Percentiles rank a stretch among this genome's conserved stretches.
Evolutionary conservation across 2,113 vertebrate species (phyloP).

Genomic region (Benitochromis conjunctus): DNA sequence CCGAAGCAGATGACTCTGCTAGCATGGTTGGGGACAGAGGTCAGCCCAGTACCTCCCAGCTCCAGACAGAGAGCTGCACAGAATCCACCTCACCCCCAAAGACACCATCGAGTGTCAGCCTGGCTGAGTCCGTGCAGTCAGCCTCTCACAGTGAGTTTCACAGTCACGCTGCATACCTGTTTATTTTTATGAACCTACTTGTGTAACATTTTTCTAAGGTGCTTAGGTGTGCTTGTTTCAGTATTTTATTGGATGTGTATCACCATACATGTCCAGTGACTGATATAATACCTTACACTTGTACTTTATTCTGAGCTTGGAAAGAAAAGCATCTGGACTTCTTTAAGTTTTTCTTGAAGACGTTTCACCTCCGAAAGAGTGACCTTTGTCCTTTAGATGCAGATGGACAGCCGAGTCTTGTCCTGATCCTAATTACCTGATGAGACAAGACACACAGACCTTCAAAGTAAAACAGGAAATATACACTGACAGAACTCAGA

Average conservation of each 20-base stretch:
- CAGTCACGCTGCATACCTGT: neutral
- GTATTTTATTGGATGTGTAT: neutral
- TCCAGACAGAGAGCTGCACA: conserved; percentile 32
- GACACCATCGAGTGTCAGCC: conserved; percentile 75
- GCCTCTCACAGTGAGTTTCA: conserved; percentile 72
- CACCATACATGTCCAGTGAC: neutral
- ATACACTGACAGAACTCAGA: no score
- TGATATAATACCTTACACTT: neutral
- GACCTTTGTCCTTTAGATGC: no score
- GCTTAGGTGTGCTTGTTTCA: neutral
- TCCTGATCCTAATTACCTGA: no score
- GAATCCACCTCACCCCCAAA: conserved; percentile 64
- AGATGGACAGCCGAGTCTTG: no score
- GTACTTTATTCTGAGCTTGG: neutral
- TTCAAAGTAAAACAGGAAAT: no score
- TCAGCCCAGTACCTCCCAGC: conserved; percentile 8
- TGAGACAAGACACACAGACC: no score
- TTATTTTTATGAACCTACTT: neutral
- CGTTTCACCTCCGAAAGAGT: fast-evolving
- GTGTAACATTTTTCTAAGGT: no score
- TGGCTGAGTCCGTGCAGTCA: conserved; percentile 79
- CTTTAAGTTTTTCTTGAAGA: neutral
- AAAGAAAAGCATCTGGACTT: neutral
- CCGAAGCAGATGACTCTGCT: conserved; percentile 19
- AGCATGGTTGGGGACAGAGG: neutral